phyloP scores from a whole-genome alignment of 1,140 invertebrate species.

The Hyposmocoma kahamanoa region DNA sequence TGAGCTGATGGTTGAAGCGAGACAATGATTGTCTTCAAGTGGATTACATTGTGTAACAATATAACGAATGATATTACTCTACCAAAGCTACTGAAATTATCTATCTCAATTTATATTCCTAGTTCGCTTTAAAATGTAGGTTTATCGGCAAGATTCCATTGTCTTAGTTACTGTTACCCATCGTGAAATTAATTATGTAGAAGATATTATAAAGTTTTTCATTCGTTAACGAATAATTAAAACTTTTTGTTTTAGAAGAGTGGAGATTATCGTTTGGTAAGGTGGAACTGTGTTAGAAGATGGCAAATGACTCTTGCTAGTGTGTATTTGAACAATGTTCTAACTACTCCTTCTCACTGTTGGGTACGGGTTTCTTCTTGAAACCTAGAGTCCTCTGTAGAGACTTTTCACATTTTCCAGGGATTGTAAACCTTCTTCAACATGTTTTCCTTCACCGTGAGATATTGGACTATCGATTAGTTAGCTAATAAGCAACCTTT shows the following conservation, averaged over 20 bases:
- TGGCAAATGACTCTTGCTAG: constrained; percentile 35
- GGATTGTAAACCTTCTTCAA: too few relatives aligned
- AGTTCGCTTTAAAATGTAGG: constrained; percentile 69
- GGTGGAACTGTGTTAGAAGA: constrained; percentile 61
- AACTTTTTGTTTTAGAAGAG: constrained; percentile 31
- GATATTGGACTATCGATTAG: too few relatives aligned
- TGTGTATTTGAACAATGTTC: constrained; percentile 21
- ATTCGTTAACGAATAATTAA: constrained; percentile 32
- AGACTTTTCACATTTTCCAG: too few relatives aligned
- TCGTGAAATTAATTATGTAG: constrained; percentile 59
- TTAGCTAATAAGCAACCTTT: too few relatives aligned
- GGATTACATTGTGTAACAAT: constrained; percentile 25
- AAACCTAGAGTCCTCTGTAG: too few relatives aligned
- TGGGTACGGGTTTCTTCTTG: too few relatives aligned
- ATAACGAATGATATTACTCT: constrained; percentile 57
- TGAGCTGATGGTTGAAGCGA: not conserved
- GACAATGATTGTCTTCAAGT: not conserved
- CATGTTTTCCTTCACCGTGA: too few relatives aligned
- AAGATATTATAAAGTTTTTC: constrained; percentile 39
- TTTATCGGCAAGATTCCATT: constrained; percentile 67
- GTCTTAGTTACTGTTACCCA: constrained; percentile 55
- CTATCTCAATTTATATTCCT: constrained; percentile 71
- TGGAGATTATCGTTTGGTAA: constrained; percentile 49
- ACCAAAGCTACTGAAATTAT: constrained; percentile 70
- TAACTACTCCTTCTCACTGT: too few relatives aligned